Evolutionary conservation across 2,113 vertebrate species (phyloP), one percentile per base, ranked within the genome.

Genomic region (Syngnathus floridae): DNA sequence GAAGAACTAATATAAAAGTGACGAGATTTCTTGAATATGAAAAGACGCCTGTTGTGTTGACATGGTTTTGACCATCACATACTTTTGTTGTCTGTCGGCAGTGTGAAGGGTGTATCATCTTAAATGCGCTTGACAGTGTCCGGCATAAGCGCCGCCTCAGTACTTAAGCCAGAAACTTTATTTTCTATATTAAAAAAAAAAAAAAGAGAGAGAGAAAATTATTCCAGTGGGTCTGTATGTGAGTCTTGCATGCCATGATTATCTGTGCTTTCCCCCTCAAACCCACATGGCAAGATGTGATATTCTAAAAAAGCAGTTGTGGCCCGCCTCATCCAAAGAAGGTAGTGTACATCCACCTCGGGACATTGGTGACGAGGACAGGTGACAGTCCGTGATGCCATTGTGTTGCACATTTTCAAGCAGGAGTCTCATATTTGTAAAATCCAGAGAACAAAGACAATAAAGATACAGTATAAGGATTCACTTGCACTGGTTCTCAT

Each of bases 381-480:
- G 58, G 26, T 14, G 22, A 41, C 40, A 74, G 81, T 82, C 86
- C 81, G 85, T 84, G 70, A 88, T 80, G 78, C 84, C 85, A 86
- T 89, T 82, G 86, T 89, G 86, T 89, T 89, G 86, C 88, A 88
- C 88, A 88, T 84, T 85, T 82, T 62, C 82, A 86, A 84, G 81
- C 82, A 87, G 79, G 87, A 89, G 75, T 86, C 85, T 85, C 84
- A 81, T 86, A 83, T 89, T 89, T 89, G 88, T 89, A 87, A 89
- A 88, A 84, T 84, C 82, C 88, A 86, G 73, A 89, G 75, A 88
- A 87, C 68, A 88, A 89, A 85, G 81, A 87, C 75, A 86, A 87
- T 89, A 89, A 88, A 87, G 66, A 78, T 72, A 86, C 26, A 31
- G 12, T 41, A 12, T 84, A 76, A 72, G 80, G 85, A 86, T 87